A percentile compares a stretch with the other conserved stretches of the same genome.
Conservation (phyloP, 1,140 invertebrate species). For the Pristionchus pacificus region DNA sequence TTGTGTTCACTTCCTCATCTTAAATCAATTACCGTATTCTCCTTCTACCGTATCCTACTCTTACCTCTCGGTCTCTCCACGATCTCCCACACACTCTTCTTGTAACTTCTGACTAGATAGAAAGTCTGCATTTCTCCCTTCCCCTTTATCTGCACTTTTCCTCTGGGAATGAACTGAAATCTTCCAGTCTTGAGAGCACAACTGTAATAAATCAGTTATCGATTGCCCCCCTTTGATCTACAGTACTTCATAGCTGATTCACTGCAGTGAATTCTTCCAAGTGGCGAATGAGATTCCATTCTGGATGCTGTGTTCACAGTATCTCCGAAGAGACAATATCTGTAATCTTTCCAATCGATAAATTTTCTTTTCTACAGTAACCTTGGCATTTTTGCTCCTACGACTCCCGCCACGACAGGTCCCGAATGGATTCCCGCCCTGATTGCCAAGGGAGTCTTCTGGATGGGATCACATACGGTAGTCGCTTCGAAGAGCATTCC, state of each 20-base stretch:
- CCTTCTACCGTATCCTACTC: slow-evolving; percentile 10
- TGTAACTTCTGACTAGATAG: slow-evolving; percentile 43
- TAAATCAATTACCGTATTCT: slow-evolving; percentile 24
- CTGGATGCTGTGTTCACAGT: slow-evolving; percentile 65
- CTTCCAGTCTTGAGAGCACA: slow-evolving; percentile 47
- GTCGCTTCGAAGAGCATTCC: slow-evolving; percentile 64
- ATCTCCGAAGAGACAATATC: slow-evolving; percentile 72
- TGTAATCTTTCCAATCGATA: slow-evolving; percentile 21
- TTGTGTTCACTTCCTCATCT: slow-evolving; percentile 51
- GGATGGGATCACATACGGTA: slow-evolving; percentile 49
- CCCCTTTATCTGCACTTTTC: slow-evolving; percentile 55
- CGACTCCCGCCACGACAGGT: slow-evolving; percentile 61
- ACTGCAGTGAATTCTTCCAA: slow-evolving; percentile 53
- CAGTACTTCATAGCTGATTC: slow-evolving; percentile 34
- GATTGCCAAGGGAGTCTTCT: slow-evolving; percentile 41
- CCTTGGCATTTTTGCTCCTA: slow-evolving; percentile 63
- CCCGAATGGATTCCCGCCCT: slow-evolving; percentile 52
- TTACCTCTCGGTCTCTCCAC: slow-evolving; percentile 42
- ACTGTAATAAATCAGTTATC: slow-evolving; percentile 14
- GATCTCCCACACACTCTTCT: slow-evolving; percentile 57
- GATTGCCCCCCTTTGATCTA: neutral
- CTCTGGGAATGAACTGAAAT: slow-evolving; percentile 52
- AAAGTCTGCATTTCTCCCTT: slow-evolving; percentile 54
- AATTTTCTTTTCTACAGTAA: slow-evolving; percentile 14
- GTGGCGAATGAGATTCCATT: slow-evolving; percentile 54